Percentiles rank a stretch among this genome's conserved stretches.
phyloP scores from a whole-genome alignment of 1,140 invertebrate genomes.

The Agrypnia vestita region DNA sequence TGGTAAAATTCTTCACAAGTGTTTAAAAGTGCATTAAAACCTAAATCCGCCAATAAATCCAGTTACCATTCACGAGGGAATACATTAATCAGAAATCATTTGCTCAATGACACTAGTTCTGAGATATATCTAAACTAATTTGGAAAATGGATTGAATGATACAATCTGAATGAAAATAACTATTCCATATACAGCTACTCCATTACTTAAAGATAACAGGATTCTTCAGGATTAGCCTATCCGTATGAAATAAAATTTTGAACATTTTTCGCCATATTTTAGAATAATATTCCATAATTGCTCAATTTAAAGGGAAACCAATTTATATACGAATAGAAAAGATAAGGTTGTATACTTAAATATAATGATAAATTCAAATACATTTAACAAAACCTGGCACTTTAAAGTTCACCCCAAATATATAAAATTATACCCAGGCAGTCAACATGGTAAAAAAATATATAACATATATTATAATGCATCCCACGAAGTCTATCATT shows the following conservation, averaged over 20 bases:
- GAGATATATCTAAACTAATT: slow-evolving; percentile 36
- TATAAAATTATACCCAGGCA: slow-evolving; percentile 58
- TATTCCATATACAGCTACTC: slow-evolving; percentile 28
- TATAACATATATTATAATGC: slow-evolving; percentile 56
- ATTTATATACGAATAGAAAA: slow-evolving; percentile 31
- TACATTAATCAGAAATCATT: neutral
- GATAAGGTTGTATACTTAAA: slow-evolving; percentile 38
- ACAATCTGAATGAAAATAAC: slow-evolving; percentile 39
- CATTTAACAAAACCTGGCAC: slow-evolving; percentile 60
- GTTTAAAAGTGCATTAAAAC: slow-evolving; percentile 14
- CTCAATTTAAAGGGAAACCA: slow-evolving; percentile 1
- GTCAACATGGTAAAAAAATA: slow-evolving; percentile 60
- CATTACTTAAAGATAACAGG: slow-evolving; percentile 22
- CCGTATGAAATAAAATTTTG: slow-evolving; percentile 24
- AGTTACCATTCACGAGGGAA: neutral
- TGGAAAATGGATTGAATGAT: slow-evolving; percentile 10
- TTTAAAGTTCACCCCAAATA: slow-evolving; percentile 53
- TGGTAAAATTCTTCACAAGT: slow-evolving; percentile 40
- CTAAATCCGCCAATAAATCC: slow-evolving; percentile 19
- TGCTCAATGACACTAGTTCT: neutral
- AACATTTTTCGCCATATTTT: slow-evolving; percentile 15
- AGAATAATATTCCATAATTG: slow-evolving; percentile 4
- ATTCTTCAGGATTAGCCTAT: neutral
- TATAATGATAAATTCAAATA: slow-evolving; percentile 58
- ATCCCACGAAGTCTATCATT: slow-evolving; percentile 51